Base-by-base conservation (phyloP, 2,888 invertebrate genomes). In the Rutpela maculata region DNA sequence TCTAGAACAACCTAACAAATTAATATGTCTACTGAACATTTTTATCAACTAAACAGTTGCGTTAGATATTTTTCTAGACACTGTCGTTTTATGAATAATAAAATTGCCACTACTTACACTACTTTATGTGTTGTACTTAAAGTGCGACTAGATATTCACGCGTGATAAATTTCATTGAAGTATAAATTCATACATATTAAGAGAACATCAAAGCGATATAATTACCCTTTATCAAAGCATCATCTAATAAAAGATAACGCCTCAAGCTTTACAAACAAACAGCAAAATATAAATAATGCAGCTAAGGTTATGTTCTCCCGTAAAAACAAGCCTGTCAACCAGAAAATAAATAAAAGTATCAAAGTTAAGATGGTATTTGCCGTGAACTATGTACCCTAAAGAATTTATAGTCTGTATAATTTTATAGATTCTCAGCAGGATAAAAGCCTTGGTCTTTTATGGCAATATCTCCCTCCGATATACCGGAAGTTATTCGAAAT, bases 381-480 rank as follows among this genome's bases (percentile, higher is more conserved):
- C 60, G 73, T 60, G 70, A 79, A 79, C 76, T 79, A 77, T 79
- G 77, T 66, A 72, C 73, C 75, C 73, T 69, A 72, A 65, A 75
- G 75, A 73, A 70, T 79, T 79, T 73, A 79, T 77, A 77, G 77
- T 77, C 79, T 77, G 77, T 77, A 79, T 79, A 79, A 77, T 79
- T 79, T 79, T 77, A 79, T 79, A 75, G 77, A 77, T 79, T 77
- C 76, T 73, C 73, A 69, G 73, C 72, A 31, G 77, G 75, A 75
- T 69, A 73, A 72, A 77, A 77, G 70, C 70, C 38, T 59, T 60
- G 60, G 70, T 60, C 60, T 70, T 70, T 70, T 70, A 70, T 60
- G n/a, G 70, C 70, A 70, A 70, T 70, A 70, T 60, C 57, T 70
- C 50, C 60, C 18, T 19, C 50, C 43, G 19, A 38, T 22, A 59